Conservation (phyloP, 2,113 vertebrate species). For the Cyanoramphus novaezelandiae region DNA sequence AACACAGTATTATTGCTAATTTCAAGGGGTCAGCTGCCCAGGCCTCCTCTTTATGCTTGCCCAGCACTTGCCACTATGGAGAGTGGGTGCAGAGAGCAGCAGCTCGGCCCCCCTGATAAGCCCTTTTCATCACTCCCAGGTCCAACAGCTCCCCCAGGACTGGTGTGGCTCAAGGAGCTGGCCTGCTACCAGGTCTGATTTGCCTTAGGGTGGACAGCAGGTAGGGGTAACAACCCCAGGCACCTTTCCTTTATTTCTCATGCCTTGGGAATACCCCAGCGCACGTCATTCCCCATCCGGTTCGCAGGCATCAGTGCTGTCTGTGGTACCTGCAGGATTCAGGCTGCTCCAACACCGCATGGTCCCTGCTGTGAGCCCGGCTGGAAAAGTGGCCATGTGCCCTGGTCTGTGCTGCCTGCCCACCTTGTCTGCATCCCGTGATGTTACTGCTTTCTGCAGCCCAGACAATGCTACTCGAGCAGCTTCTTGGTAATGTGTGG, state of each 20-base stretch:
- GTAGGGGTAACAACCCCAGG: background rate
- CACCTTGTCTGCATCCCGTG: background rate
- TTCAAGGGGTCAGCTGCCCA: background rate
- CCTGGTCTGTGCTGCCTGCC: background rate
- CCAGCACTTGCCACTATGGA: background rate
- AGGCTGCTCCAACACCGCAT: background rate
- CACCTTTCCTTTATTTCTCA: background rate
- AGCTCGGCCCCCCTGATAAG: background rate
- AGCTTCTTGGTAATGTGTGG: background rate
- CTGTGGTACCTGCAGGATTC: background rate
- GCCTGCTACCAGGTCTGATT: background rate
- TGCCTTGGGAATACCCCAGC: background rate
- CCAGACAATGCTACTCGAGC: background rate
- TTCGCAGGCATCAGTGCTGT: background rate
- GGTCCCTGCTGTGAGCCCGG: background rate
- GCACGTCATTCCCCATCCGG: fast-evolving
- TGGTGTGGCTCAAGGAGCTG: background rate
- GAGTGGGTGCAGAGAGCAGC: background rate
- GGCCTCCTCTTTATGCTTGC: fast-evolving
- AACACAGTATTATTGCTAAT: background rate
- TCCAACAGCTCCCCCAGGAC: background rate
- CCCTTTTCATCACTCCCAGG: background rate
- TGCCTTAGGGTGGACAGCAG: background rate
- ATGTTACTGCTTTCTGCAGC: background rate
- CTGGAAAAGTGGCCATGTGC: background rate